Evolutionary conservation across 2,113 vertebrate genomes (phyloP), one percentile per base, ranked within the genome.

Genomic region (Axis porcinus): DNA sequence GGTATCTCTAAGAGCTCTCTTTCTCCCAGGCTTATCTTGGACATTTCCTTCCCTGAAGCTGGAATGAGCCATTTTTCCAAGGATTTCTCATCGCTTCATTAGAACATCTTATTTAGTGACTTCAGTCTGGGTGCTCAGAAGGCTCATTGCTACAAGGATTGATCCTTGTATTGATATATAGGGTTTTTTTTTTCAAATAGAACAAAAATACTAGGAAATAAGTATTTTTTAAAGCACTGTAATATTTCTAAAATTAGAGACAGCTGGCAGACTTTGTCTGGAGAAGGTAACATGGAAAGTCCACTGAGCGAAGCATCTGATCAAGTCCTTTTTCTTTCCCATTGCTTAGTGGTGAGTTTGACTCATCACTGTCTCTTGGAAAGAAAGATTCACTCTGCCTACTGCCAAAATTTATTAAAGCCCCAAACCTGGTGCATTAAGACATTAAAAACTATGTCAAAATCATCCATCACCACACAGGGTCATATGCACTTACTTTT

Each of bases 281-380:
- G 90, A 97, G 94, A 92, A 52, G 81, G n/a, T 64, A 50, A 74
- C 36, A n/a, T 62, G 94, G 98, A 97, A 98, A 98, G 93, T 97
- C 74, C 76, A 81, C 83, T 33, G 60, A 93, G 52, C 86, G 84
- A 97, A 91, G 91, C 76, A 86, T 87, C 96, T 98, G 82, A 96
- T 96, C 64, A 21, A 97, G 47, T 27, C 70, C 57, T 74, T 82
- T 76, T 93, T 70, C 76, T 94, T 96, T 97, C 93, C 96, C 85
- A 82, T n/a, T 88, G 82, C 85, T 97, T 90, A 95, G 96, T 96
- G 93, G 94, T 97, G 89, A 95, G 79, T 74, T 94, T 98, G 97
- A 98, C 96, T 98, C 98, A 98, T 12, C 21, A 27, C 81, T 62
- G 93, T 97, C 96, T 90, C 93, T 81, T 90, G 97, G 98, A 98